Evolutionary conservation across 2,113 vertebrate species (phyloP).

Genomic region (Steatornis caripensis): DNA sequence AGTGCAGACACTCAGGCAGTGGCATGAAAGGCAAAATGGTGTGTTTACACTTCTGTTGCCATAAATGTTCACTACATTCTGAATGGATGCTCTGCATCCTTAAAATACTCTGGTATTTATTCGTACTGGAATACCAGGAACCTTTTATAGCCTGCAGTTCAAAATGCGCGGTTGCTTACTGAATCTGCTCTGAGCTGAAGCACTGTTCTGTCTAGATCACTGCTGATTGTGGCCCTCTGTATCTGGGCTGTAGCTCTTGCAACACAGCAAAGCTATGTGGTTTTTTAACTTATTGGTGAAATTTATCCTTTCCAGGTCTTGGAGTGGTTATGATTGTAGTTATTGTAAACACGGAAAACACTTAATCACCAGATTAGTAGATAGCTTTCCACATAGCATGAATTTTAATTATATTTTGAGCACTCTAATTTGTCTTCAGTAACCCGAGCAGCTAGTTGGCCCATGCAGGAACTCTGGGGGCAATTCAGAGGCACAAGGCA

Average conservation of each 20-base stretch:
- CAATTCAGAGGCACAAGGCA: not conserved
- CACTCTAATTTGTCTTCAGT: not conserved
- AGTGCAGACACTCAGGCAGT: not conserved
- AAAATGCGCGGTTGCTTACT: not conserved
- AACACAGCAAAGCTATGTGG: not conserved
- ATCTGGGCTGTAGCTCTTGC: not conserved
- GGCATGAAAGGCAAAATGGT: not conserved
- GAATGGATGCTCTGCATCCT: not conserved
- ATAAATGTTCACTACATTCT: not conserved
- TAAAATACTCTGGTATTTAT: not conserved
- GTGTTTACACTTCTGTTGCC: not conserved
- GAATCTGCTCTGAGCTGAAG: not conserved
- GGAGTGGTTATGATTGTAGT: not conserved
- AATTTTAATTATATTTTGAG: constrained; percentile 22
- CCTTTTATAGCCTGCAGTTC: not conserved
- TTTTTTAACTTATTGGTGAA: not conserved
- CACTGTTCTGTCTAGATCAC: not conserved
- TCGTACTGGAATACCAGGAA: not conserved
- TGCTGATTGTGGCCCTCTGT: not conserved
- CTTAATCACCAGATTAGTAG: not conserved
- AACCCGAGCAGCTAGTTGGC: not conserved
- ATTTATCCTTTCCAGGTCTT: not conserved
- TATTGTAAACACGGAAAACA: not conserved
- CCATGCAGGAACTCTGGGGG: not conserved
- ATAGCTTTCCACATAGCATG: not conserved